Percentiles rank a stretch among this genome's conserved stretches.
These are phyloP conservation scores for Epicampocera succincta DNA, from an alignment of 2,888 invertebrate species.

Conservation along the genomic window DNA sequence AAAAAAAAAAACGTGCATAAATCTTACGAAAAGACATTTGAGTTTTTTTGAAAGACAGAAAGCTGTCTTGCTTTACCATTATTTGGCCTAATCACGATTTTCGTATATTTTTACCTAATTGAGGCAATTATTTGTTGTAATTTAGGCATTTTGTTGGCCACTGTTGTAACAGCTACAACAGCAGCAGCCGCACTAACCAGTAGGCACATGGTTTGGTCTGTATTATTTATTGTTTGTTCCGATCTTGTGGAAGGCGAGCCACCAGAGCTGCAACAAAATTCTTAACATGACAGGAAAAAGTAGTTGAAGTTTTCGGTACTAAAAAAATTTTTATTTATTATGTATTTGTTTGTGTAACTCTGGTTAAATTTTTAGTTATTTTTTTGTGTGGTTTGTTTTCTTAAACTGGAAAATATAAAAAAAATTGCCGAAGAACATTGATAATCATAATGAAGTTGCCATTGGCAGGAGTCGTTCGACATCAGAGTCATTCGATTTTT, in stretches of 20 bases:
- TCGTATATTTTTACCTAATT: constrained; percentile 21
- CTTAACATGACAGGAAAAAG: not conserved
- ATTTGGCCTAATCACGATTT: constrained; percentile 21
- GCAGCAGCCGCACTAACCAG: not conserved
- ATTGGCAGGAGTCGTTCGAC: not conserved
- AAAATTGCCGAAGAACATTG: constrained; percentile 18
- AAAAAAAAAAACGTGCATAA: not conserved
- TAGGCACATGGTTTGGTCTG: not conserved
- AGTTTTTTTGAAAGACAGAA: not conserved
- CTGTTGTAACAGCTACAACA: not conserved
- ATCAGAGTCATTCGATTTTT: constrained; percentile 1
- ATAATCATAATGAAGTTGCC: constrained; percentile 1
- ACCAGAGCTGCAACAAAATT: not conserved
- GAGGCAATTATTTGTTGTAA: constrained; percentile 20
- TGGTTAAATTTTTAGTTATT: constrained; percentile 1
- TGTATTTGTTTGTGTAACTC: constrained; percentile 30
- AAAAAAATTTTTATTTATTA: constrained; percentile 13
- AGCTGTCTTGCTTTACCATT: constrained; percentile 1
- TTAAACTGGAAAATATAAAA: not conserved
- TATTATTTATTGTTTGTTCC: constrained; percentile 8
- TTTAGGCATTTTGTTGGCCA: not conserved
- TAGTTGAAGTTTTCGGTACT: constrained; percentile 8
- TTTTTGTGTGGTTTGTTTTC: not conserved
- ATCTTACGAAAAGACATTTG: not conserved
- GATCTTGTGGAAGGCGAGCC: constrained; percentile 11